Evolutionary conservation across 2,113 vertebrate species (phyloP), one percentile per base, ranked within the genome.

Genomic region (Chaetodon auriga): DNA sequence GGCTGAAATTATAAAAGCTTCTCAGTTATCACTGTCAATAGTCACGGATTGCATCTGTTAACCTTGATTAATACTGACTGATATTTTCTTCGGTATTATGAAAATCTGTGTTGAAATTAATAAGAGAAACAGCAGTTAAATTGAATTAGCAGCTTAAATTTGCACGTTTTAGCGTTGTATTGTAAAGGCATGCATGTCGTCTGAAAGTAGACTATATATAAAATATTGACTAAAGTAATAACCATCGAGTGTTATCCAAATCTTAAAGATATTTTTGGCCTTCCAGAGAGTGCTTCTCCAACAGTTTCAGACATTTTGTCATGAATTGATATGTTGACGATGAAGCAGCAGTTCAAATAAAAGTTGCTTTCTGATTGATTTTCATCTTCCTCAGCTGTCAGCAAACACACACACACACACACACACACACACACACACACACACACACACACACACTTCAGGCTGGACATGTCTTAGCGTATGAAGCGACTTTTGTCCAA

Each of bases 21-120:
- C 23, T 3, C 43, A 57, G 48, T 63, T 77, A 61, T 81, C 75
- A 72, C 51, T 60, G 53, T 80, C 68, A 74, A 55, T 71, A 83
- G 43, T 70, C 38, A 51, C 36, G 2, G 23, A 65, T 30, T 78
- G 10, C 2, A 48, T 84, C 82, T 78, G 13, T 21, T 68, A 68
- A 68, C 62, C 4, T 41, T 63, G 9, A 65, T 73, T 54, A 70
- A 75, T 60, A 55, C 60, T 82, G 68, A 84, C 51, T 36, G 38
- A 63, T 80, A 60, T 75, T 75, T 51, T 60, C 54, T 46, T n/a
- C 5, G 5, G 43, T 64, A 41, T 25, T 36, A 61, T 51, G 10
- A 75, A 61, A 75, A 58, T 49, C 35, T 48, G 25, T 23, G 15
- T 23, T 58, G 18, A 54, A 64, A 79, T 30, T 8, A 64, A 0